Conservation (phyloP, 2,113 vertebrate genomes). For the Nematolebias whitei region DNA sequence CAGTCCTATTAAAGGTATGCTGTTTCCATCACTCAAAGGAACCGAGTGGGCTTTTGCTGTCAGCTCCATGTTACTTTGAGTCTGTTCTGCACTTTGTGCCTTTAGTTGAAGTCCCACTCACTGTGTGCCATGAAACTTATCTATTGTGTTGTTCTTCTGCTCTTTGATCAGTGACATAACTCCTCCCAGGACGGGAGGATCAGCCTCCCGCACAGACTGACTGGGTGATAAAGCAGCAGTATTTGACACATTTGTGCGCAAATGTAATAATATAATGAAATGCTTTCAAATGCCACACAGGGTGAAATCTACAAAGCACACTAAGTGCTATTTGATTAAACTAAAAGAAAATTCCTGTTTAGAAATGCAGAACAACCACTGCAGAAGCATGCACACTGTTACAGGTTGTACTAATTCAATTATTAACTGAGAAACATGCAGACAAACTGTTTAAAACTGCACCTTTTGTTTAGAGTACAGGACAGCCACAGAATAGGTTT, state of each 20-base stretch:
- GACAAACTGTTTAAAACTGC: too few relatives aligned
- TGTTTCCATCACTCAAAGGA: slow-evolving; percentile 85
- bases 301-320: too few relatives aligned
- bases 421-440: too few relatives aligned
- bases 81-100: not conserved
- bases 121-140: not conserved
- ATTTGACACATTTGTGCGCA: not conserved
- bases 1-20: slow-evolving; percentile 87
- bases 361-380: too few relatives aligned
- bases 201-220: not conserved
- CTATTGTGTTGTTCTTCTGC: not conserved
- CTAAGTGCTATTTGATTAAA: too few relatives aligned
- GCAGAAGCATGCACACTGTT: too few relatives aligned
- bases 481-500: too few relatives aligned
- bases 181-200: slow-evolving; percentile 33
- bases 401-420: too few relatives aligned
- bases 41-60: slow-evolving; percentile 79
- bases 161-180: not conserved
- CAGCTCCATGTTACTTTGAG: slow-evolving; percentile 68
- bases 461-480: too few relatives aligned
- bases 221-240: not conserved
- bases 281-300: too few relatives aligned
- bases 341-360: too few relatives aligned
- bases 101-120: not conserved
- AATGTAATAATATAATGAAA: not conserved